Conservation (phyloP, 2,113 vertebrate species). For the Xiphophorus couchianus region DNA sequence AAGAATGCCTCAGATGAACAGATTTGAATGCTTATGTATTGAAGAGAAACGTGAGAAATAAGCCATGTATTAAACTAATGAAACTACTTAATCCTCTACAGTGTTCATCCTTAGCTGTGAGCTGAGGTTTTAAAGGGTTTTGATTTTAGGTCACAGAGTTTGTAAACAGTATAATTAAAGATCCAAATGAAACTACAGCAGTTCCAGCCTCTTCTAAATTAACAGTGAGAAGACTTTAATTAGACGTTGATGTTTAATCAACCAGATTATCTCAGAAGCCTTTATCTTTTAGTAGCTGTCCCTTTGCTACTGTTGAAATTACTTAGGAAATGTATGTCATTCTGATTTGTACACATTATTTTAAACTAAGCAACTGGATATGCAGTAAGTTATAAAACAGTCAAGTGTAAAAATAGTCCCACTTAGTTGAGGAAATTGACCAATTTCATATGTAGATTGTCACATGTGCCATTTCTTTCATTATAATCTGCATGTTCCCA, state of each 20-base stretch:
- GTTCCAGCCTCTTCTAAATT: conserved; percentile 26
- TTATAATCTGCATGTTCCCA: background rate
- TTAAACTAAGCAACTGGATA: no score
- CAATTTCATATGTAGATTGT: background rate
- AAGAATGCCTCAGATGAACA: background rate
- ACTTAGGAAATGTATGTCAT: no score
- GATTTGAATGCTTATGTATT: no score
- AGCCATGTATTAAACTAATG: no score
- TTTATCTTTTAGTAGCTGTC: no score
- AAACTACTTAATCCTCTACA: no score
- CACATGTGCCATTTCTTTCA: background rate
- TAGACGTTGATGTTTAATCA: conserved; percentile 48
- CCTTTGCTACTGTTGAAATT: no score
- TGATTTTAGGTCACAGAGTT: conserved; percentile 48
- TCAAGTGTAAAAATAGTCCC: no score
- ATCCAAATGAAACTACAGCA: conserved; percentile 37
- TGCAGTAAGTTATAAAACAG: no score
- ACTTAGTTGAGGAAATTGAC: background rate
- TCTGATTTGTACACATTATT: no score
- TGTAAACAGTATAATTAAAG: conserved; percentile 39
- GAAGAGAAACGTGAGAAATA: background rate
- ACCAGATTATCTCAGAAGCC: conserved; percentile 5
- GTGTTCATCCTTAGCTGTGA: background rate
- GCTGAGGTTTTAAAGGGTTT: conserved; percentile 46
- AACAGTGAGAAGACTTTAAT: conserved; percentile 38